Evolutionary conservation across 2,113 vertebrate genomes (phyloP), one percentile per base, ranked within the genome.

Genomic region (Crocuta crocuta): DNA sequence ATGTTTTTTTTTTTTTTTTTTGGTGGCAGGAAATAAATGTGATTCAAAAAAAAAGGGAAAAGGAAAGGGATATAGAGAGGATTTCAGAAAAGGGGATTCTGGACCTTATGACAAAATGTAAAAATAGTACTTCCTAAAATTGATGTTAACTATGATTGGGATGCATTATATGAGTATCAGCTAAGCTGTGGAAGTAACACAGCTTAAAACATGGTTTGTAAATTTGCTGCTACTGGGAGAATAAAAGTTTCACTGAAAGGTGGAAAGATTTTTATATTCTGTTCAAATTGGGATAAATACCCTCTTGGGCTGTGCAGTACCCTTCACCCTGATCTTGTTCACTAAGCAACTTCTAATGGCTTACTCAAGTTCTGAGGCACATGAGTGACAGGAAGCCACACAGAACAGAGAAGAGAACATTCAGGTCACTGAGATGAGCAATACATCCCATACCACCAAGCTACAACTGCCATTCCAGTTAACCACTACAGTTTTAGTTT

Each of bases 41-140:
- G 28, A 26, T 88, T 97, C 43, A 91, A 73, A 91, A 88, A 65
- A 65, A 81, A 65, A 86, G 11, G 55, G 33, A 53, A 87, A 35
- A 87, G 84, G 11, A 85, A 80, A 87, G 10, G 50, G 71, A 21
- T 65, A 6, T 65, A 93, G 24, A 9, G 24, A 95, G 2, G 35
- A 90, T 78, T 61, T 91, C 39, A 63, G 70, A 91, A 21, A 50
- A 84, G 61, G 58, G 53, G 82, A 78, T 82, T 93, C 50, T n/a
- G 48, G 23, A 68, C 33, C 19, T 68, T 19, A 94, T 19, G 48
- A 76, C 45, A 76, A 89, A 95, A 90, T 66, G 35, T 86, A 24
- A 94, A 95, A 95, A 91, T 0, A 70, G 76, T 84, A 65, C 35
- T 92, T 91, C 78, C 53, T 94, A 50, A 96, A 94, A 71, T 6